These are phyloP conservation scores for Volucella zonaria DNA, from an alignment of 2,888 invertebrate genomes.

Conservation along the genomic window DNA sequence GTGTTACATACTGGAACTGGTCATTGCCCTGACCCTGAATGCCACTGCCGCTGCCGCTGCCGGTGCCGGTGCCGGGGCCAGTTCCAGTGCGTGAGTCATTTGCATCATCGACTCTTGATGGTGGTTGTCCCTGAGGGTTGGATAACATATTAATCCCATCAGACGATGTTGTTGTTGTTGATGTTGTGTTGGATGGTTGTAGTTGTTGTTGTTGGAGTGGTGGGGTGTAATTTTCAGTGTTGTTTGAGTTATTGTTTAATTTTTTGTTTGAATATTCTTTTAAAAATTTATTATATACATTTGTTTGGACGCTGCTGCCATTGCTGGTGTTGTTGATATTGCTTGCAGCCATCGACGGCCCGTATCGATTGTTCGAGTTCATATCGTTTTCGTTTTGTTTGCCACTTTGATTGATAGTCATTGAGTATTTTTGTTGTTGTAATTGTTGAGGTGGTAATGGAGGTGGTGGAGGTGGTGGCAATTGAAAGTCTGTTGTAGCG, in stretches of 20 bases:
- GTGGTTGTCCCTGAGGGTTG: constrained; percentile 46
- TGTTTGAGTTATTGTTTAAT: constrained; percentile 72
- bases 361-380: constrained; percentile 81
- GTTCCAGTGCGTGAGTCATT: constrained; percentile 55
- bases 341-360: constrained; percentile 44
- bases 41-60: constrained; percentile 47
- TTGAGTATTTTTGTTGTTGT: constrained; percentile 75
- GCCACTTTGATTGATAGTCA: constrained; percentile 75
- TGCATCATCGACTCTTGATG: constrained; percentile 28
- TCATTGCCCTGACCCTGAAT: constrained; percentile 76
- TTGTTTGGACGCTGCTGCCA: constrained; percentile 46
- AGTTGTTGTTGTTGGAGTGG: constrained; percentile 57
- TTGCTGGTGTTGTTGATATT: constrained; percentile 68
- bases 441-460: constrained; percentile 72
- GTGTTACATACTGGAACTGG: constrained; percentile 81
- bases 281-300: constrained; percentile 80
- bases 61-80: constrained; percentile 50
- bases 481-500: constrained; percentile 75
- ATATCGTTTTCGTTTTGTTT: constrained; percentile 81
- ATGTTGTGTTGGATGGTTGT: constrained; percentile 64
- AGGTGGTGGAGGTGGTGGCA: constrained; percentile 77
- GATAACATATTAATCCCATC: constrained; percentile 62
- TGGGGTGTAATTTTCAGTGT: not conserved
- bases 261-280: constrained; percentile 80
- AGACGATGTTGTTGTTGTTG: constrained; percentile 70